These are phyloP conservation scores for Argya squamiceps DNA, from an alignment of 2,797 vertebrate genomes.

Conservation along the genomic window DNA sequence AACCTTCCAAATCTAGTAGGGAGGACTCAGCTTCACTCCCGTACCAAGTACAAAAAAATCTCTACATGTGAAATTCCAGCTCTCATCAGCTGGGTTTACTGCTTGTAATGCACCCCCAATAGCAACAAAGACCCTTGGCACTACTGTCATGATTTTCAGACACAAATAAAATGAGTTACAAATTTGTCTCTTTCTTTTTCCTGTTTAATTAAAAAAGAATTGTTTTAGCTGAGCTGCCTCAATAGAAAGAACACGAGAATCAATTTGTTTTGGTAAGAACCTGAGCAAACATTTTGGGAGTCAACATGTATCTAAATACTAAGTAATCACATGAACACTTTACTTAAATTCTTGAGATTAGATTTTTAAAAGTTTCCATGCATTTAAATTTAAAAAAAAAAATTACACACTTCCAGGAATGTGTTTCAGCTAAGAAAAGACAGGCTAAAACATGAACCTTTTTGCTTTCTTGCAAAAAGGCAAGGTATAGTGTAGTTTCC, in stretches of 20 bases:
- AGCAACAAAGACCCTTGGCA: not conserved
- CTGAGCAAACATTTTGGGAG: not conserved
- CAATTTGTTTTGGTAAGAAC: not conserved
- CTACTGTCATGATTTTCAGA: not conserved
- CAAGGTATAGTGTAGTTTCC: not conserved
- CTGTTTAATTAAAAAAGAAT: not conserved
- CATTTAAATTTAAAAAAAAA: not conserved
- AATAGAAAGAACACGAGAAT: not conserved
- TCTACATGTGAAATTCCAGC: not conserved
- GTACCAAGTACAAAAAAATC: not conserved
- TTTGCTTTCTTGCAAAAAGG: not conserved
- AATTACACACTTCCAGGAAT: not conserved
- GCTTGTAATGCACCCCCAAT: not conserved
- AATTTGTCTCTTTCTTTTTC: not conserved
- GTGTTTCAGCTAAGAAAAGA: not conserved
- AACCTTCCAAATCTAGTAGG: not conserved
- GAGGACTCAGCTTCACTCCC: not conserved
- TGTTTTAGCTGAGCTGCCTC: not conserved
- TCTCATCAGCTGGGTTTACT: not conserved
- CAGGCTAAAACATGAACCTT: not conserved
- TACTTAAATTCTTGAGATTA: not conserved
- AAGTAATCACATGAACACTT: not conserved
- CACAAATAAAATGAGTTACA: constrained; percentile 23
- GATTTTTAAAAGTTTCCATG: not conserved
- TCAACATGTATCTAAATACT: not conserved